Conservation (phyloP, 1,140 invertebrate genomes). For the Pseudomyrmex flavicornis region DNA sequence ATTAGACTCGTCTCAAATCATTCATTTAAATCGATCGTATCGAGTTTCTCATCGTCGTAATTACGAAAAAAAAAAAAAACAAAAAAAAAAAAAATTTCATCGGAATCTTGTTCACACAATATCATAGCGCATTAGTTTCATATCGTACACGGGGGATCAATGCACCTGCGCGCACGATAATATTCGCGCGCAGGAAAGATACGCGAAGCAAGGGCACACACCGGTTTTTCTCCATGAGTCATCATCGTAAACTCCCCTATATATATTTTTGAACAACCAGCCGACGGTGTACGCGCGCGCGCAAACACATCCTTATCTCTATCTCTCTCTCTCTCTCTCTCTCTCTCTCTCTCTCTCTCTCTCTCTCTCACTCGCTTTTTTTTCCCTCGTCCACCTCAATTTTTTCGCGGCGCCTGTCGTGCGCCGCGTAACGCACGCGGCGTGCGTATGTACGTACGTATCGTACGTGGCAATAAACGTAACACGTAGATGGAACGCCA, state of each 20-base stretch:
- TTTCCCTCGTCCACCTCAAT: background rate
- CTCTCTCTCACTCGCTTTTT: background rate
- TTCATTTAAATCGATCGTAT: too few species aligned
- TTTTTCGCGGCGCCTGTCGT: background rate
- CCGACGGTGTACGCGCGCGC: background rate
- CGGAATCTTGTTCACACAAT: background rate
- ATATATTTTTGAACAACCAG: slow-evolving; percentile 42
- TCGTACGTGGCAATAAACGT: slow-evolving; percentile 71
- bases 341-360: background rate
- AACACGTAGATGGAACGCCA: slow-evolving; percentile 74
- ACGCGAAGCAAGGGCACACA: background rate
- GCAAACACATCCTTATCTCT: slow-evolving; percentile 9
- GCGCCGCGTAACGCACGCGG: slow-evolving; percentile 32
- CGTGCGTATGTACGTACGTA: slow-evolving; percentile 25
- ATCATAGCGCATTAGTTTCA: slow-evolving; percentile 9
- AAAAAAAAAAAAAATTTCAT: background rate
- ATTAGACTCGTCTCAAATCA: too few species aligned
- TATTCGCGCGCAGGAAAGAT: slow-evolving; percentile 22
- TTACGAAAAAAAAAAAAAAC: too few species aligned
- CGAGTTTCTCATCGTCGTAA: too few species aligned
- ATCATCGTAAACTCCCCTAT: slow-evolving; percentile 37
- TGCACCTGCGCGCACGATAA: slow-evolving; percentile 36
- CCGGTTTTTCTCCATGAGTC: slow-evolving; percentile 57
- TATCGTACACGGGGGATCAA: background rate
- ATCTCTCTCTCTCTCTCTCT: too few species aligned